Conservation (phyloP, 1,140 invertebrate genomes). For the Cydia amplana region DNA sequence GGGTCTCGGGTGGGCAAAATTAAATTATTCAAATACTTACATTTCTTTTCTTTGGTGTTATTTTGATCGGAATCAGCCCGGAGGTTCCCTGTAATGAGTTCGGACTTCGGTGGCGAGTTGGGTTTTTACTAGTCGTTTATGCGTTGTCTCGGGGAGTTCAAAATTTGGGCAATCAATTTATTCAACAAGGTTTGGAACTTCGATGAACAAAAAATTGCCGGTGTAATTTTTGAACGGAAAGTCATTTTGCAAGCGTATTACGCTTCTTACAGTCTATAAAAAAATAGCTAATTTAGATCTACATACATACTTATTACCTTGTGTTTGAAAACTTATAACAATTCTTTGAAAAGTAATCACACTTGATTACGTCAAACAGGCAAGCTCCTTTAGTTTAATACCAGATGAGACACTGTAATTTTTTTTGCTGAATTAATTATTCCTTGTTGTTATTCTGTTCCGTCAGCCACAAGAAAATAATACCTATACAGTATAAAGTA, state of each 20-base stretch:
- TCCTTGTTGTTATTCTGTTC: no score
- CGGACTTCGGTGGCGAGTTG: constrained; percentile 13
- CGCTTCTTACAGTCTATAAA: neutral
- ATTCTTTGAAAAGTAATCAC: no score
- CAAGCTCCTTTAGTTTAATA: no score
- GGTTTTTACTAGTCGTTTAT: neutral
- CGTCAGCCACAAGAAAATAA: no score
- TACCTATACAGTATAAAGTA: no score
- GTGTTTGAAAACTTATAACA: no score
- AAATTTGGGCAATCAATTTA: constrained; percentile 15
- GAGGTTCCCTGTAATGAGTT: constrained; percentile 14
- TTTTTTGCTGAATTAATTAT: no score
- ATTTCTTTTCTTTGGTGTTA: constrained; percentile 33
- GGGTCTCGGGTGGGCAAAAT: constrained; percentile 24
- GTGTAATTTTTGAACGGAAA: neutral
- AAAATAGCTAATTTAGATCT: no score
- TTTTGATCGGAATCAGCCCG: constrained; percentile 24
- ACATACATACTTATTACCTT: no score
- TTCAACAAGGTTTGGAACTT: constrained; percentile 5
- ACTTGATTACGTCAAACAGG: no score
- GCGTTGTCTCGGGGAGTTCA: neutral
- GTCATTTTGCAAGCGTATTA: neutral
- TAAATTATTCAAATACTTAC: constrained; percentile 33
- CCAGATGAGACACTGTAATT: no score
- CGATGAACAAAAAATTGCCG: neutral